phyloP scores from a whole-genome alignment of 2,113 vertebrate species.

The Lepidothrix coronata region DNA sequence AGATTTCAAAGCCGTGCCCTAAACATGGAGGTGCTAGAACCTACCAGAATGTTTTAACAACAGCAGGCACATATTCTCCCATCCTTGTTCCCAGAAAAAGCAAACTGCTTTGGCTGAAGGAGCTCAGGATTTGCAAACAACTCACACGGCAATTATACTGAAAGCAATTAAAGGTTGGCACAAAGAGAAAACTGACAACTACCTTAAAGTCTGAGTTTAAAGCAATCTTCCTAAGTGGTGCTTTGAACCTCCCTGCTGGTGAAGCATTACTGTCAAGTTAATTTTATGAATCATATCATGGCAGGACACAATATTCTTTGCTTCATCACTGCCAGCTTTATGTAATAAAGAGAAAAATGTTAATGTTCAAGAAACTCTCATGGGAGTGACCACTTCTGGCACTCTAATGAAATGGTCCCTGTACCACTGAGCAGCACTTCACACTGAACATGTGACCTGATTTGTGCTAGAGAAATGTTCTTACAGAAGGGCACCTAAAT shows the following conservation, averaged over 20 bases:
- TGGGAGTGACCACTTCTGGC: background rate
- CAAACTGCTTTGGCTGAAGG: background rate
- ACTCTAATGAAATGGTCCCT: background rate
- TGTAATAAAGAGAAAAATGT: background rate
- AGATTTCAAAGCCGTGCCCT: background rate
- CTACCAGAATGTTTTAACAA: background rate
- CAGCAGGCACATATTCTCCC: background rate
- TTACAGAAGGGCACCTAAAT: background rate
- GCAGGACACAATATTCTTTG: slow-evolving; percentile 18
- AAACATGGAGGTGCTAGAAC: background rate
- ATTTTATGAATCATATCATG: background rate
- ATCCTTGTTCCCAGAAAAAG: background rate
- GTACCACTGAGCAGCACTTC: background rate
- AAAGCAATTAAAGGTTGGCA: background rate
- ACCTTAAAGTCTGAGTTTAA: background rate
- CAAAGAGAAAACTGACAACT: background rate
- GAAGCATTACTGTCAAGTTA: background rate
- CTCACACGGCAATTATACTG: background rate
- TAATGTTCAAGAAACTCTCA: background rate
- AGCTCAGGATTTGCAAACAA: background rate
- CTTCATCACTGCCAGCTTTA: background rate
- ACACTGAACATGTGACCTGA: background rate
- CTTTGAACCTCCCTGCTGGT: background rate
- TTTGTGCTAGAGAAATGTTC: background rate
- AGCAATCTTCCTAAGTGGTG: background rate